These are phyloP conservation scores for Dendrocopos noguchii DNA, from an alignment of 2,113 vertebrate genomes.

Conservation along the genomic window DNA sequence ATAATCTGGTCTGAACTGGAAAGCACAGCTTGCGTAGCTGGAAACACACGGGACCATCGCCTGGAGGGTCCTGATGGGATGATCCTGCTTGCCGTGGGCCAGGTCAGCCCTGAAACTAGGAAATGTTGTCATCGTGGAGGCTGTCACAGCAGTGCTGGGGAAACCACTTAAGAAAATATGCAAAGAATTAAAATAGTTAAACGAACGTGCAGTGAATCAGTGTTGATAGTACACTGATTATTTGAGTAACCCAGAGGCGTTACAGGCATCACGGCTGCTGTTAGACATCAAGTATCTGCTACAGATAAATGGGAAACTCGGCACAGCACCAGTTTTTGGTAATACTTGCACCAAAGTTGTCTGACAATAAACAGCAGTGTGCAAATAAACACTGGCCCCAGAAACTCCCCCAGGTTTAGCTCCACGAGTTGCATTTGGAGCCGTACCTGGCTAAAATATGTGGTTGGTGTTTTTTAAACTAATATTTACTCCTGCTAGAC, in stretches of 20 bases:
- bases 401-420: not conserved
- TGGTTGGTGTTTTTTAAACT: constrained; percentile 39
- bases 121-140: not conserved
- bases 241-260: not conserved
- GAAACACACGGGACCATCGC: not conserved
- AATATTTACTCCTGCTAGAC: constrained; percentile 63
- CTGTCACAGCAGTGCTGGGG: not conserved
- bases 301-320: not conserved
- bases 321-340: not conserved
- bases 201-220: constrained; percentile 17
- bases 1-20: constrained; percentile 63
- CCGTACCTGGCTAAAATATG: constrained; percentile 25
- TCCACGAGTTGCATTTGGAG: not conserved
- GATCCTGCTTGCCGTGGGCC: not conserved
- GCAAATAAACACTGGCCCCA: not conserved
- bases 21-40: constrained; percentile 16
- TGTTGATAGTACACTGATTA: not conserved
- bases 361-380: not conserved
- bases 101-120: not conserved
- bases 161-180: constrained; percentile 43
- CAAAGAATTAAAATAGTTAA: constrained; percentile 56
- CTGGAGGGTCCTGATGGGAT: not conserved
- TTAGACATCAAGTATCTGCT: not conserved
- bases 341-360: not conserved
- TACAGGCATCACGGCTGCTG: not conserved